Percentiles rank a stretch among this genome's conserved stretches.
Conservation (phyloP, 2,113 vertebrate genomes). For the Ceuthmochares aereus region DNA sequence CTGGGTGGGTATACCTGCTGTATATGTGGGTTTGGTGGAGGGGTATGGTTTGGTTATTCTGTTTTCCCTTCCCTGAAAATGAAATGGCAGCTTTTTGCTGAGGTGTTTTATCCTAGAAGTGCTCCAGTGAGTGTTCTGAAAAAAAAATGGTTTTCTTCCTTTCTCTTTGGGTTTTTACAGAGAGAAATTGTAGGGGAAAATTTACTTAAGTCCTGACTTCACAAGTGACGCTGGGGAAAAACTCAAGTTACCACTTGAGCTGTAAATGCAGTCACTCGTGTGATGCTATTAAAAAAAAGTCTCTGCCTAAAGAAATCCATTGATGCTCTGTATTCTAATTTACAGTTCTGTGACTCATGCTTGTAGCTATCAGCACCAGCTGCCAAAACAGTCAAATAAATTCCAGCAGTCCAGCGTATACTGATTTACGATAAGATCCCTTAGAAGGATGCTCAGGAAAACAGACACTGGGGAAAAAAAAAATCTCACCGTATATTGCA, state of each 20-base stretch:
- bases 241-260: slow-evolving; percentile 6
- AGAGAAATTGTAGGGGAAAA: neutral
- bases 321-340: slow-evolving; percentile 60
- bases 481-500: neutral
- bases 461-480: neutral
- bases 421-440: slow-evolving; percentile 61
- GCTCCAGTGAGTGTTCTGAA: neutral
- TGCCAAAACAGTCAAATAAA: slow-evolving; percentile 52
- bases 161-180: neutral
- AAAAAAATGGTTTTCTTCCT: too few species aligned
- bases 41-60: neutral
- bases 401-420: slow-evolving; percentile 29
- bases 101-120: neutral
- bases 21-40: neutral
- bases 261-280: slow-evolving; percentile 23
- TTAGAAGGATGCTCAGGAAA: slow-evolving; percentile 45
- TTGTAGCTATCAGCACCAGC: slow-evolving; percentile 60
- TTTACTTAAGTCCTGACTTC: neutral
- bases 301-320: slow-evolving; percentile 23
- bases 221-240: slow-evolving; percentile 7
- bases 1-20: neutral
- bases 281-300: slow-evolving; percentile 23
- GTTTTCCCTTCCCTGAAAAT: neutral
- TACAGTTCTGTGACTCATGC: slow-evolving; percentile 50
- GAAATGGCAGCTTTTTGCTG: neutral